These are phyloP conservation scores for Halichoeres trimaculatus DNA, from an alignment of 2,113 vertebrate species.

Conservation along the genomic window DNA sequence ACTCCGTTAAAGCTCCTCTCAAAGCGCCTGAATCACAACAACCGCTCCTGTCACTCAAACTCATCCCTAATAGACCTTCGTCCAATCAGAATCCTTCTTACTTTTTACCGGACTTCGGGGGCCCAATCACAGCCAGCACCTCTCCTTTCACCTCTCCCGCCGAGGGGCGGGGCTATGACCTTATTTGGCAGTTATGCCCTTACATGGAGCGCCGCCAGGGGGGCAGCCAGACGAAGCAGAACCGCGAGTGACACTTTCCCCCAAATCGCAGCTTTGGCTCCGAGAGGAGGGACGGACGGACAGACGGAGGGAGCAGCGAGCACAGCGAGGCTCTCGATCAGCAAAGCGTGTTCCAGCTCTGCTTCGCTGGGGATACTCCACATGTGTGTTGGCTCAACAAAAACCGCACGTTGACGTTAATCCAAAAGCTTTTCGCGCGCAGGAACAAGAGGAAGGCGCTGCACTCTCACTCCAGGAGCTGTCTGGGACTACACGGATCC, in stretches of 20 bases:
- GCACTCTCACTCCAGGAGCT: constrained; percentile 5
- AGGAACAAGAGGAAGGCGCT: constrained; percentile 26
- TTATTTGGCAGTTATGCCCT: constrained; percentile 77
- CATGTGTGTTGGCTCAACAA: constrained; percentile 4
- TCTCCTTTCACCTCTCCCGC: constrained; percentile 8
- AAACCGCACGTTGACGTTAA: constrained; percentile 24
- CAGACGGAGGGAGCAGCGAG: constrained; percentile 35
- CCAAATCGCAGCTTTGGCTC: constrained; percentile 72
- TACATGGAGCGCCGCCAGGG: constrained; percentile 74
- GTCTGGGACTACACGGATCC: constrained; percentile 26
- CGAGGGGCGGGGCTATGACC: constrained; percentile 53
- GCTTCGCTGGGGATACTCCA: constrained; percentile 17
- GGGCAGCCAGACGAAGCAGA: constrained; percentile 55
- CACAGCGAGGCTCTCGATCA: constrained; percentile 38
- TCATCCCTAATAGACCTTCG: neutral
- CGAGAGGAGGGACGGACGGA: constrained; percentile 62
- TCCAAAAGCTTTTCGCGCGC: constrained; percentile 24
- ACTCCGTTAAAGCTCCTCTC: constrained; percentile 5
- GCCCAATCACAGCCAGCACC: constrained; percentile 64
- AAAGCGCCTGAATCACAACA: constrained; percentile 36
- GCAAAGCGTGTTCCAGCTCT: neutral
- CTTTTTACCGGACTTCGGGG: constrained; percentile 32
- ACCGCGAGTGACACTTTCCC: constrained; percentile 81
- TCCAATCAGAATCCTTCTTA: constrained; percentile 64
- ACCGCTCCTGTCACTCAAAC: constrained; percentile 60